phyloP scores from a whole-genome alignment of 2,113 vertebrate genomes.

The Atlantisia rogersi region DNA sequence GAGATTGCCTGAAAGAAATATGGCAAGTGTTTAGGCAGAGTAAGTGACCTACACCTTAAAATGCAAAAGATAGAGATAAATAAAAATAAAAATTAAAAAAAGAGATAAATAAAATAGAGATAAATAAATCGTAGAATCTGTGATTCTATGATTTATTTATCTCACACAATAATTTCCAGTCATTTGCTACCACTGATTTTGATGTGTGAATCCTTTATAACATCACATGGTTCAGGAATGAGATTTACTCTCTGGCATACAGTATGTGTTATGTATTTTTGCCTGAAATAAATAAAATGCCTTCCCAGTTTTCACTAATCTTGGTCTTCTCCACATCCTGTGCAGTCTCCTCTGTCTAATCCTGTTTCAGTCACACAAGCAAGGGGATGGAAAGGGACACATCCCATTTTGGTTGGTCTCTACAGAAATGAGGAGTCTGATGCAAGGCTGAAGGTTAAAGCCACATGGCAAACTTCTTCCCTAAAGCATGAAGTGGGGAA shows the following conservation, averaged over 20 bases:
- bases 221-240: not conserved
- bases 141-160: not conserved
- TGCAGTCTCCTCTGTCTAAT: not conserved
- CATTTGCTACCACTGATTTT: not conserved
- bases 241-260: not conserved
- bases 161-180: not conserved
- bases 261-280: not conserved
- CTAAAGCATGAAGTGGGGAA: not conserved
- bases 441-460: not conserved
- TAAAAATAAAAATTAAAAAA: no score
- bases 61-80: not conserved
- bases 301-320: not conserved
- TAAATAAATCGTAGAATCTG: no score
- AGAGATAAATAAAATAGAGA: no score
- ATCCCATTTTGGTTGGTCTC: slow-evolving; percentile 20
- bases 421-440: not conserved
- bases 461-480: not conserved
- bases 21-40: not conserved
- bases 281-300: not conserved
- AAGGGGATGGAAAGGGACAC: not conserved
- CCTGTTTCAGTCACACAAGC: not conserved
- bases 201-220: not conserved
- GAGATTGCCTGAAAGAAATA: slow-evolving; percentile 86
- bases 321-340: not conserved
- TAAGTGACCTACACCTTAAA: not conserved